Base-by-base conservation (phyloP, 2,113 vertebrate species). In the Aplodontia rufa region DNA sequence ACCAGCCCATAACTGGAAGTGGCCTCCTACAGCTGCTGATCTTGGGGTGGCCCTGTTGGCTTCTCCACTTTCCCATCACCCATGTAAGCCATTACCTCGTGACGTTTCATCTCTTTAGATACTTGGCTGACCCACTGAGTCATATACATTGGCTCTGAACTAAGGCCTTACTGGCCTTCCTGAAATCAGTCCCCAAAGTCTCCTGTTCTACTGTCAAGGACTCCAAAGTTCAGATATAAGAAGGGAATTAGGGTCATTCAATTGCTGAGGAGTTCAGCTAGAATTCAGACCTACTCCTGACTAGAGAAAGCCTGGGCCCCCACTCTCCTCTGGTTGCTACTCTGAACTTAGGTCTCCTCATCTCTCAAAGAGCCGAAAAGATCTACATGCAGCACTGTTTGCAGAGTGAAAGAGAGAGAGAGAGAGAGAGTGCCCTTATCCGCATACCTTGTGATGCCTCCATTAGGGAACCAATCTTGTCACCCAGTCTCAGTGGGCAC, bases 61-160 rank as follows among this genome's bases (percentile, higher is more conserved):
- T 53, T 72, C 37, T 35, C 32, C 53, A 16, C 58, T 49, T n/a
- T 71, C 12, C 53, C 37, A 37, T 62, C 37, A 26, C 35, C 58
- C 0, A 0, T 37, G n/a, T 12, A 37, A 62, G 24, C 26, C 19
- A 0, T 40, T 17, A 24, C 71, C 26, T 85, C n/a, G 0, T 28
- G 45, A 13, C 6, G 2, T 10, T 30, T 68, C 60, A 13, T 45
- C 45, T 62, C 42, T 62, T 60, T 14, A 24, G 35, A 22, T 7
- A 1, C 55, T 40, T 2, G 1, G 42, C 47, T 20, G 6, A 64
- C 45, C 26, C 37, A 22, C 16, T 2, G 5, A 60, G 24, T n/a
- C 14, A 0, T 74, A 20, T 13, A 5, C 8, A 8, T 35, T 14
- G 10, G 62, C 45, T 55, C 28, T 30, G 37, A 58, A 16, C 53